These are phyloP conservation scores for Vicugna pacos DNA, from an alignment of 2,113 vertebrate genomes.

Conservation along the genomic window DNA sequence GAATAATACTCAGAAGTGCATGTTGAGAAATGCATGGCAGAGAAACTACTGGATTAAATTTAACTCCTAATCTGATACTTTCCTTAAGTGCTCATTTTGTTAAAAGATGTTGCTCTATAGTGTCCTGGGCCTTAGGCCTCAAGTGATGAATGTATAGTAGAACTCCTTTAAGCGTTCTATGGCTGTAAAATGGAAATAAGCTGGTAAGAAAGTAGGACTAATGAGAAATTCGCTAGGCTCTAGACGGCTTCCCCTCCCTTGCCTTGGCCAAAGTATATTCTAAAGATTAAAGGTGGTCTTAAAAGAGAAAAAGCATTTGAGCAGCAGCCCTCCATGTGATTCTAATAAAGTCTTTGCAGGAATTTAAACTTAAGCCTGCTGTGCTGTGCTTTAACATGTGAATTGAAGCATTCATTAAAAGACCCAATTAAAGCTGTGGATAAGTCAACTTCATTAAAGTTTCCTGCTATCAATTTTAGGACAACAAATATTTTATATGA, in stretches of 20 bases:
- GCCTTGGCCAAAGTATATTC: background rate
- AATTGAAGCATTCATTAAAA: conserved; percentile 26
- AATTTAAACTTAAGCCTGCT: conserved; percentile 50
- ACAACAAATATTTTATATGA: background rate
- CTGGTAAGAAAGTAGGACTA: background rate
- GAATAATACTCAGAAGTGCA: background rate
- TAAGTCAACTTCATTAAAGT: conserved; percentile 19
- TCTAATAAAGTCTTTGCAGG: conserved; percentile 36
- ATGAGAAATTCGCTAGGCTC: conserved; percentile 3
- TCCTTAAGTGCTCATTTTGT: background rate
- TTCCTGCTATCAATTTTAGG: background rate
- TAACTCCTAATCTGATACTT: background rate
- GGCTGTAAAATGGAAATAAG: background rate
- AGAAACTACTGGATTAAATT: background rate
- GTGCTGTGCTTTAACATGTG: background rate
- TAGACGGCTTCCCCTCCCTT: background rate
- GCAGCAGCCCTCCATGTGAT: background rate
- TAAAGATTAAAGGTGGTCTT: conserved; percentile 26
- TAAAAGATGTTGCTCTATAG: background rate
- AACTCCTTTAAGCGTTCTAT: background rate
- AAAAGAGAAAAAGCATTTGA: background rate
- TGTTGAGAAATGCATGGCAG: background rate
- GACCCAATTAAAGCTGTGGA: background rate
- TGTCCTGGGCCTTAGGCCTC: background rate
- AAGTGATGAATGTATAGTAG: background rate